These are phyloP conservation scores for Poliocrania exsul DNA, from an alignment of 2,797 vertebrate species.

Conservation along the genomic window DNA sequence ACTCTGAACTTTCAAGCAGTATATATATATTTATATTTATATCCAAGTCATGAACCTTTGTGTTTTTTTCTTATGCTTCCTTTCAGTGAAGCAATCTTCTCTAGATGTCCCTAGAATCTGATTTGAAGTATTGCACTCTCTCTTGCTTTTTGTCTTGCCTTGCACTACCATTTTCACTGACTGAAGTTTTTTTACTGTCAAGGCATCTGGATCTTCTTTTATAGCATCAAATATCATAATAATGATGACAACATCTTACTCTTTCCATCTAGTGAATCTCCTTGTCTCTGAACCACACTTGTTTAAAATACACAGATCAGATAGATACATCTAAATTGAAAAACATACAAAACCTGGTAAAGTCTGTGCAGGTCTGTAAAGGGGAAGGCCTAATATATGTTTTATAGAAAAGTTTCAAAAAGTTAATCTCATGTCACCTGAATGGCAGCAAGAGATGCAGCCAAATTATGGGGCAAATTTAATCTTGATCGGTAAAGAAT, in stretches of 20 bases:
- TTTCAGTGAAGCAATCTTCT: not conserved
- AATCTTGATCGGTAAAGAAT: not conserved
- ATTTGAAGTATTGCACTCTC: not conserved
- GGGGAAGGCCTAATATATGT: not conserved
- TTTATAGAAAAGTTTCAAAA: not conserved
- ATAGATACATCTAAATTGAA: not conserved
- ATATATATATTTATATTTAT: not conserved
- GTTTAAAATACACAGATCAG: not conserved
- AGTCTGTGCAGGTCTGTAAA: not conserved
- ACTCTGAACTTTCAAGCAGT: not conserved
- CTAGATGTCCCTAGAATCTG: not conserved
- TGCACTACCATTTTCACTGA: not conserved
- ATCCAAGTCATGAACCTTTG: not conserved
- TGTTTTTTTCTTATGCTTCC: not conserved
- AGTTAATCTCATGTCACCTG: not conserved
- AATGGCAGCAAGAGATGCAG: not conserved
- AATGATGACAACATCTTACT: not conserved
- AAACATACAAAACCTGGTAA: not conserved
- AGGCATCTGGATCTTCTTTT: not conserved
- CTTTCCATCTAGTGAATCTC: not conserved
- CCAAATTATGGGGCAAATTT: not conserved
- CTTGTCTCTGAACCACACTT: not conserved
- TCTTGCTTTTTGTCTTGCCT: not conserved
- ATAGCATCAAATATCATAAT: not conserved
- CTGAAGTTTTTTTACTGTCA: not conserved